Percentiles rank a stretch among this genome's conserved stretches.
phyloP scores from a whole-genome alignment of 2,888 invertebrate genomes.

The Drosophila suboccidentalis region DNA sequence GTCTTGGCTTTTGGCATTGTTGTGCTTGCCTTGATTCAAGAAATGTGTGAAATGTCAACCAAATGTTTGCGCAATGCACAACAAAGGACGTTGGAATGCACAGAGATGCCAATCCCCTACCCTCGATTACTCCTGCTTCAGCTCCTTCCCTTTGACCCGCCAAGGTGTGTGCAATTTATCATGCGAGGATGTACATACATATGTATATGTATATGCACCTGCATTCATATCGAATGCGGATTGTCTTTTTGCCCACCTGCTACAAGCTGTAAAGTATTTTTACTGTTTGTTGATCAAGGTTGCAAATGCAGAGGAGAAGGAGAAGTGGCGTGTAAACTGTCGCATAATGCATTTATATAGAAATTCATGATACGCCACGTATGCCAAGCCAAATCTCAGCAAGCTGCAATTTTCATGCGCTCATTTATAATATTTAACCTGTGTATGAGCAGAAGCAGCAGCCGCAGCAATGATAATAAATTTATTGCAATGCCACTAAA shows the following conservation, averaged over 20 bases:
- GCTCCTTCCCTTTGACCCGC: neutral
- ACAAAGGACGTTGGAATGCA: constrained; percentile 54
- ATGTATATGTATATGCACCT: constrained; percentile 5
- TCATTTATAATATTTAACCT: constrained; percentile 70
- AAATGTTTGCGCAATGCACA: constrained; percentile 71
- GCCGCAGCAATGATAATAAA: constrained; percentile 66
- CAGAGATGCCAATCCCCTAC: constrained; percentile 29
- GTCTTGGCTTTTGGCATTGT: constrained; percentile 21
- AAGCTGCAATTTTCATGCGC: constrained; percentile 60
- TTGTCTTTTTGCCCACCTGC: constrained; percentile 45
- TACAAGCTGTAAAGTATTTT: constrained; percentile 25
- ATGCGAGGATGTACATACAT: constrained; percentile 35
- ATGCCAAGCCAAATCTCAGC: constrained; percentile 49
- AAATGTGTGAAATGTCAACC: constrained; percentile 52
- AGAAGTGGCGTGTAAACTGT: constrained; percentile 25
- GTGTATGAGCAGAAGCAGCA: constrained; percentile 38
- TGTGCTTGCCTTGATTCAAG: neutral
- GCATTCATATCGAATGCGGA: constrained; percentile 65
- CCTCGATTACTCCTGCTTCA: neutral
- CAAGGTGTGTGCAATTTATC: constrained; percentile 75
- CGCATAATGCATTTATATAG: constrained; percentile 50
- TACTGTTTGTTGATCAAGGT: constrained; percentile 49
- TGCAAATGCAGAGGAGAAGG: constrained; percentile 4
- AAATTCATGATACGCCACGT: constrained; percentile 64
- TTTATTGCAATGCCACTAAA: constrained; percentile 77